These are phyloP conservation scores for Glossosoma conforme DNA, from an alignment of 1,140 invertebrate genomes.

Conservation along the genomic window DNA sequence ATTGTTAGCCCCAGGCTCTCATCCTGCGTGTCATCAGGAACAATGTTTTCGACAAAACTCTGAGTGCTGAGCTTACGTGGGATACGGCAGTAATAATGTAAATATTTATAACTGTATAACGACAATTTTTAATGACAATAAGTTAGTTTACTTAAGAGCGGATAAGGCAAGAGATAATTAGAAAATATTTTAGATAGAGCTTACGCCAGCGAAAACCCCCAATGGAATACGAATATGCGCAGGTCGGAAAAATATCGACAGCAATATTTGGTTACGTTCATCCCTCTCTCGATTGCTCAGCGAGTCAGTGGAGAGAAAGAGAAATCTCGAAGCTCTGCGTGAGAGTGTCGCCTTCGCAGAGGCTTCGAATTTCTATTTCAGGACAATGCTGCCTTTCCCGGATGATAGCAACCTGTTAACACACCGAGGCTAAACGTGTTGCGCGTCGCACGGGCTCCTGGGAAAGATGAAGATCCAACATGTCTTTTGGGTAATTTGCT, in stretches of 20 bases:
- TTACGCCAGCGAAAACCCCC: too few species aligned
- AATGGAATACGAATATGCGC: slow-evolving; percentile 8
- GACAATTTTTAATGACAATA: too few species aligned
- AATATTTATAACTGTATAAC: too few species aligned
- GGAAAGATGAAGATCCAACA: slow-evolving; percentile 18
- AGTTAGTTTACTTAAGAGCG: too few species aligned
- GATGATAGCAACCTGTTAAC: slow-evolving; percentile 19
- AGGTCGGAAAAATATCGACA: slow-evolving; percentile 16
- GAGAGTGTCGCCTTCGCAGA: not conserved
- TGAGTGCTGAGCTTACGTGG: too few species aligned
- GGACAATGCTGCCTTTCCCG: slow-evolving; percentile 12
- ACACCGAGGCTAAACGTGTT: slow-evolving; percentile 11
- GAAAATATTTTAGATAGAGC: too few species aligned
- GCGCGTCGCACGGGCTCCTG: slow-evolving; percentile 1
- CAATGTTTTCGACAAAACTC: too few species aligned
- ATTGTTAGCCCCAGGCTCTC: too few species aligned
- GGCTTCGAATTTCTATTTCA: slow-evolving; percentile 5
- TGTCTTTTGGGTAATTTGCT: slow-evolving; percentile 25
- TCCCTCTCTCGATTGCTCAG: not conserved
- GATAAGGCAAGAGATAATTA: too few species aligned
- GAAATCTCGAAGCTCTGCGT: slow-evolving; percentile 1
- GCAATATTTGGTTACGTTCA: slow-evolving; percentile 1
- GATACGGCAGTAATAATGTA: too few species aligned
- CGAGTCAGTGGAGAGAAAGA: slow-evolving; percentile 3
- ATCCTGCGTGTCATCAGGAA: too few species aligned